These are phyloP conservation scores for Thalpophila matura DNA, from an alignment of 2,888 invertebrate genomes.

Conservation along the genomic window DNA sequence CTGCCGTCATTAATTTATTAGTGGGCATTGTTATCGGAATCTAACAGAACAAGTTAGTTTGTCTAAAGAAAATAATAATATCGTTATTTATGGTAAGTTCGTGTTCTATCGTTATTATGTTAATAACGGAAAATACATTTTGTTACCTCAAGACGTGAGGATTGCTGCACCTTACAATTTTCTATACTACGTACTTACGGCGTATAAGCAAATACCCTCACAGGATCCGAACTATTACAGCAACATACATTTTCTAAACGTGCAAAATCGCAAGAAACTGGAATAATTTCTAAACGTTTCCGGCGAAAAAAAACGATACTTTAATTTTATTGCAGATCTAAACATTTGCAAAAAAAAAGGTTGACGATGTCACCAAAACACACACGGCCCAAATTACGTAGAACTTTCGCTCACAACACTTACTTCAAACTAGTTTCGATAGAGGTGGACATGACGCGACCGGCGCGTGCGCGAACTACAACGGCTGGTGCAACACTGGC, in stretches of 20 bases:
- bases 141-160: neutral
- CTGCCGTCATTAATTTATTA: too few species aligned
- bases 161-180: neutral
- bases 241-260: conserved; percentile 37
- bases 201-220: neutral
- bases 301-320: conserved; percentile 17
- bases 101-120: neutral
- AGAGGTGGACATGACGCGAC: conserved; percentile 80
- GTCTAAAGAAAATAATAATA: conserved; percentile 11
- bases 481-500: conserved; percentile 61
- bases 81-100: conserved; percentile 7
- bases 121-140: neutral
- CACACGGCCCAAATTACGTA: conserved; percentile 57
- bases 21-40: neutral
- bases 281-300: conserved; percentile 49
- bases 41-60: neutral
- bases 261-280: conserved; percentile 47
- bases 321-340: conserved; percentile 6
- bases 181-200: conserved; percentile 13
- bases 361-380: conserved; percentile 47
- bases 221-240: conserved; percentile 18
- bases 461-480: conserved; percentile 56
- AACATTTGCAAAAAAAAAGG: conserved; percentile 12
- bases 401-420: conserved; percentile 81
- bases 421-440: conserved; percentile 84